Conservation (phyloP, 2,113 vertebrate genomes). For the Lepidiolamprologus cunningtoni region DNA sequence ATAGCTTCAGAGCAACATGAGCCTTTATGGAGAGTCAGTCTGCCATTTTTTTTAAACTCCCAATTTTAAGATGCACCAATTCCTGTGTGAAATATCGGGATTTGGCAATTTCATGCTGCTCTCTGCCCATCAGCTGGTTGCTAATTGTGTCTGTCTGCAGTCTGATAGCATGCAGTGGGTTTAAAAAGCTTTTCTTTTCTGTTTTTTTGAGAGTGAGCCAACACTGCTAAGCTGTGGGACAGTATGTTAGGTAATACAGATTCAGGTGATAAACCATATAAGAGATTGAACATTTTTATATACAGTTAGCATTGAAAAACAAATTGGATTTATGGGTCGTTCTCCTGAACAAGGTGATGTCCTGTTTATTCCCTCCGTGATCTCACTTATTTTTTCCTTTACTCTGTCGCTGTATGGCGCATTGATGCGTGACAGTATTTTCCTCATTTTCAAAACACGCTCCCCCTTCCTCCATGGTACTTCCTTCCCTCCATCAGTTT, state of each 20-base stretch:
- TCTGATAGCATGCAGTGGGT: neutral
- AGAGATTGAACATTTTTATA: neutral
- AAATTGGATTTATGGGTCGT: neutral
- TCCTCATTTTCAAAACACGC: neutral
- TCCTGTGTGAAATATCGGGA: neutral
- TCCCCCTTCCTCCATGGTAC: neutral
- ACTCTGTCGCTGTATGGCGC: neutral
- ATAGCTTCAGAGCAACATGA: neutral
- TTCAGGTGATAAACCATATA: neutral
- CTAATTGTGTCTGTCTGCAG: neutral
- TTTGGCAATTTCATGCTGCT: neutral
- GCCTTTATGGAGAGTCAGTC: neutral
- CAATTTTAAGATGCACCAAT: neutral
- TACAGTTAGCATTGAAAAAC: neutral
- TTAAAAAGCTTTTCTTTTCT: neutral
- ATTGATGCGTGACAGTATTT: neutral
- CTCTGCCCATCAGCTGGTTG: neutral
- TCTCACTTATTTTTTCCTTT: neutral
- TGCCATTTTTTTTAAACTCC: neutral
- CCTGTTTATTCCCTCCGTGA: neutral
- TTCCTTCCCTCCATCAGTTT: neutral
- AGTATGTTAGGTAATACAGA: neutral
- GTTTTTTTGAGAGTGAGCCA: neutral
- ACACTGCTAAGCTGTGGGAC: neutral
- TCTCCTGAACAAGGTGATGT: neutral